A percentile compares a stretch with the other conserved stretches of the same genome.
phyloP scores from a whole-genome alignment of 2,888 invertebrate species.

The Cyrtodaria siliqua region DNA sequence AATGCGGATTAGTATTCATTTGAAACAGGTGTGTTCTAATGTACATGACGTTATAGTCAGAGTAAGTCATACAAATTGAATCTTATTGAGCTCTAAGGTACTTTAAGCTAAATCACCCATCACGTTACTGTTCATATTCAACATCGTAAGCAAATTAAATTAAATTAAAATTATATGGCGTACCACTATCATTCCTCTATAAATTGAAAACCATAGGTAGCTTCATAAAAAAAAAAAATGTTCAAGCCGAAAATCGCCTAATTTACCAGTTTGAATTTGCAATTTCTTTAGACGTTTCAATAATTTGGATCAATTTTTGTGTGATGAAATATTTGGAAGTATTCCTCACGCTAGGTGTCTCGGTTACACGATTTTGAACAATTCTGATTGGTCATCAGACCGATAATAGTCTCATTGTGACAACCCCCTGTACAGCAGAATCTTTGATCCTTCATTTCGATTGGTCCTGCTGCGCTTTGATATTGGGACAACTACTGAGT shows the following conservation, averaged over 20 bases:
- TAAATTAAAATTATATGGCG: too few species aligned
- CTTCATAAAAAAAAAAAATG: not conserved
- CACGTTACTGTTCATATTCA: too few species aligned
- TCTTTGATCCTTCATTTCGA: constrained; percentile 61
- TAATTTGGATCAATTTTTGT: not conserved
- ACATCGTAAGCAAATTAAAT: too few species aligned
- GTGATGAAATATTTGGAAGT: constrained; percentile 41
- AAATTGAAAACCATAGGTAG: too few species aligned
- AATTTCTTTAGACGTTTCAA: constrained; percentile 13
- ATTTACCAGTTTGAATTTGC: constrained; percentile 41
- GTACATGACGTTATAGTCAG: too few species aligned
- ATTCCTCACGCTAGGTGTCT: constrained; percentile 26
- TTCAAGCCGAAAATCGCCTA: constrained; percentile 16
- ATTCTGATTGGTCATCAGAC: constrained; percentile 55
- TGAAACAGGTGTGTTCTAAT: too few species aligned
- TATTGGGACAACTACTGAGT: constrained; percentile 23
- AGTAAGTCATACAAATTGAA: too few species aligned
- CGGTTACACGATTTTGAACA: constrained; percentile 27
- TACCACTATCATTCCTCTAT: too few species aligned
- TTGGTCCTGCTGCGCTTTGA: constrained; percentile 65
- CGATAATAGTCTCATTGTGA: constrained; percentile 52
- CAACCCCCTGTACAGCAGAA: constrained; percentile 48
- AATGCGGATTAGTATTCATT: too few species aligned
- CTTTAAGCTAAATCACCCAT: too few species aligned
- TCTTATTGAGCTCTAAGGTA: too few species aligned